Conservation (phyloP, 2,888 invertebrate species). For the Sepiola atlantica region DNA sequence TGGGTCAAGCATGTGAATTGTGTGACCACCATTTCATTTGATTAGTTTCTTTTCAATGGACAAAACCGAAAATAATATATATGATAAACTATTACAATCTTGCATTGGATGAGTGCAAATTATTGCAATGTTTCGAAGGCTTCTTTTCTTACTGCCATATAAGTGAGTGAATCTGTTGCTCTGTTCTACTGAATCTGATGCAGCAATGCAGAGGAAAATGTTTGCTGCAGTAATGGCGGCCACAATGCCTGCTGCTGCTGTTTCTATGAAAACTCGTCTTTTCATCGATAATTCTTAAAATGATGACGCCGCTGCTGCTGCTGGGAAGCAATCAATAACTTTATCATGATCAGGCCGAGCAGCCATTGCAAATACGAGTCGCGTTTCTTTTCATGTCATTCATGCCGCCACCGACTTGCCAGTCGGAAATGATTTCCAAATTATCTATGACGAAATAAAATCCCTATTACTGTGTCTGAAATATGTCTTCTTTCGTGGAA, state of each 20-base stretch:
- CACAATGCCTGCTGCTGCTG: slow-evolving; percentile 41
- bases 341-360: slow-evolving; percentile 36
- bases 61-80: background rate
- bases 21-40: background rate
- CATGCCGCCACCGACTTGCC: background rate
- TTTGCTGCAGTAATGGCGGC: slow-evolving; percentile 40
- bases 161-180: background rate
- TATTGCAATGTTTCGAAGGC: background rate
- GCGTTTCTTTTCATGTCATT: slow-evolving; percentile 22
- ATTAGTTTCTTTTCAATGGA: background rate
- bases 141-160: background rate
- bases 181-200: background rate
- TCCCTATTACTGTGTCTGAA: background rate
- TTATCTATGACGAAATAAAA: background rate
- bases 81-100: background rate
- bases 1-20: background rate
- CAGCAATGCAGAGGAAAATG: background rate
- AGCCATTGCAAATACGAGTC: slow-evolving; percentile 41
- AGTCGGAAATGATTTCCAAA: background rate
- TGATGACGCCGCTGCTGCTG: slow-evolving; percentile 25
- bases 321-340: slow-evolving; percentile 40
- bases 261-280: slow-evolving; percentile 33
- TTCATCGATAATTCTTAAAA: slow-evolving; percentile 23
- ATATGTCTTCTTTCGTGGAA: background rate
- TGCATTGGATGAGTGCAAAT: background rate